A percentile compares a stretch with the other conserved stretches of the same genome.
Conservation (phyloP, 2,888 invertebrate species). For the Rotaria sp. region DNA sequence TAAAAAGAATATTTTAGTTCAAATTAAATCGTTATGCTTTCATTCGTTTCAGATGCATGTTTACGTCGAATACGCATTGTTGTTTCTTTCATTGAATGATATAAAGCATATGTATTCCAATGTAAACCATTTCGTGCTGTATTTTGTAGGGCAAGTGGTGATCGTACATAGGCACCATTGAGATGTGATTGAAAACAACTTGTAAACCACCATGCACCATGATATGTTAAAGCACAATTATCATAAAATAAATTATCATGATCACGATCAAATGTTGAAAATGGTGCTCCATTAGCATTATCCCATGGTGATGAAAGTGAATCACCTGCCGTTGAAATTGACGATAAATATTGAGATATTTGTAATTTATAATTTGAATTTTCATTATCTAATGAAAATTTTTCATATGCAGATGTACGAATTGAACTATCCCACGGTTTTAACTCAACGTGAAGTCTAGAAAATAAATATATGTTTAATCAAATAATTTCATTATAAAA, state of each 20-base stretch:
- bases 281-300: constrained; percentile 79
- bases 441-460: constrained; percentile 71
- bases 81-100: constrained; percentile 26
- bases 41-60: not conserved
- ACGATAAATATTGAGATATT: constrained; percentile 65
- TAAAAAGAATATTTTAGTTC: not conserved
- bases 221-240: constrained; percentile 51
- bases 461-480: not conserved
- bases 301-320: constrained; percentile 63
- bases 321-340: constrained; percentile 64
- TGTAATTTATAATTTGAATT: constrained; percentile 68
- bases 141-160: constrained; percentile 8
- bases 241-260: constrained; percentile 63
- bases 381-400: constrained; percentile 66
- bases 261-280: constrained; percentile 80
- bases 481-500: too few species aligned
- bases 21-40: not conserved
- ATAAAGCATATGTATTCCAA: constrained; percentile 19
- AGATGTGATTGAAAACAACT: constrained; percentile 52
- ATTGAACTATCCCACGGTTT: constrained; percentile 73
- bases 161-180: constrained; percentile 45
- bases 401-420: constrained; percentile 73
- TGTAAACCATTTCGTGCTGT: constrained; percentile 21
- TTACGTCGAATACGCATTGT: not conserved
- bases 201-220: constrained; percentile 54